Conservation (phyloP, 2,113 vertebrate genomes). For the Apaloderma vittatum region DNA sequence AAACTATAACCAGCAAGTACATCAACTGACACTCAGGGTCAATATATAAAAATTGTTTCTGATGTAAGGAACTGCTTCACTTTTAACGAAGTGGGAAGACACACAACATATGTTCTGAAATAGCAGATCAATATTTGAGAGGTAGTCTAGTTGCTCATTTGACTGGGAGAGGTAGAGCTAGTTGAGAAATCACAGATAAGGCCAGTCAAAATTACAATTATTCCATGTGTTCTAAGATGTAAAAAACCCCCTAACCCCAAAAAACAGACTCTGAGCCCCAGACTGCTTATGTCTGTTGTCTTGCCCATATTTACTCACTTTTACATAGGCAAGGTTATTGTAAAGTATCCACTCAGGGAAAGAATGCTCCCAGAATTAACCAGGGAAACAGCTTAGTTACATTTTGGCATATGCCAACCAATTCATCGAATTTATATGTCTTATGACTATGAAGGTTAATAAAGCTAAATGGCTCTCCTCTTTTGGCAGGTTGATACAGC, state of each 20-base stretch:
- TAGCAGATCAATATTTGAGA: slow-evolving; percentile 1
- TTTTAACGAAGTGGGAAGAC: background rate
- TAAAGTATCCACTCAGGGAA: background rate
- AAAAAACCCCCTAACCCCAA: background rate
- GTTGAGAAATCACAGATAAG: background rate
- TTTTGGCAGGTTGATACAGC: slow-evolving; percentile 6
- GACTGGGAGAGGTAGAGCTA: slow-evolving; percentile 55
- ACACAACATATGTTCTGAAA: background rate
- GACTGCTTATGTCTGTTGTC: background rate
- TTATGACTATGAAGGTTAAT: background rate
- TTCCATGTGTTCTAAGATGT: background rate
- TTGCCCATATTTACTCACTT: background rate
- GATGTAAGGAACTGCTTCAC: background rate
- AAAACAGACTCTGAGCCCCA: background rate
- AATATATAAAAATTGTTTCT: background rate
- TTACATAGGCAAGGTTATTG: background rate
- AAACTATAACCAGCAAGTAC: background rate
- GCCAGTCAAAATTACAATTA: slow-evolving; percentile 16
- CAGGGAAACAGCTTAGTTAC: slow-evolving; percentile 1
- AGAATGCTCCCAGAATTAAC: slow-evolving; percentile 12
- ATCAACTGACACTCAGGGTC: background rate
- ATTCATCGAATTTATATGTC: background rate
- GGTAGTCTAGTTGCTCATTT: slow-evolving; percentile 50
- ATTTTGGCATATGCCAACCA: background rate
- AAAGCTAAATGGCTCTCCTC: background rate